Evolutionary conservation across 2,113 vertebrate genomes (phyloP).

Genomic region (Labeo catla): DNA sequence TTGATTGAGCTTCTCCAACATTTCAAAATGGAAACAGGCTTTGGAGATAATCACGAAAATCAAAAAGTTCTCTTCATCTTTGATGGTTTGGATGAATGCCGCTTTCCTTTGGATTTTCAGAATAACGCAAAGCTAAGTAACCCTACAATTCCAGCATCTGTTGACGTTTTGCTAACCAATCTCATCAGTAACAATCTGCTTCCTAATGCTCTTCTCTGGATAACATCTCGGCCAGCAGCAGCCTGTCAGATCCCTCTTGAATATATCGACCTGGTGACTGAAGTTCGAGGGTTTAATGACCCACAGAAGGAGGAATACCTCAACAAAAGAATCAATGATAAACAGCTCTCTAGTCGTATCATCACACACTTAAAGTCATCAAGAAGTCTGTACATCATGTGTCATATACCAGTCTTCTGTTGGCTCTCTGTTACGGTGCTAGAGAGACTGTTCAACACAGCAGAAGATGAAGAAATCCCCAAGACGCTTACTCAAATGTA

Average conservation of each 20-base stretch:
- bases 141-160: neutral
- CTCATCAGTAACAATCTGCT: conserved; percentile 48
- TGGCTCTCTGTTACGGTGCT: conserved; percentile 45
- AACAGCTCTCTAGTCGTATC: conserved; percentile 39
- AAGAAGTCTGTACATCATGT: conserved; percentile 57
- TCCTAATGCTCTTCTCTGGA: conserved; percentile 46
- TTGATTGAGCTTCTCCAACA: conserved; percentile 40
- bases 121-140: conserved; percentile 33
- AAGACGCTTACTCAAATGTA: conserved; percentile 57
- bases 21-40: conserved; percentile 33
- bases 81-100: conserved; percentile 47
- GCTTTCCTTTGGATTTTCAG: conserved; percentile 51
- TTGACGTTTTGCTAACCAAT: conserved; percentile 49
- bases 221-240: conserved; percentile 51
- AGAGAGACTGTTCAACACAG: conserved; percentile 36
- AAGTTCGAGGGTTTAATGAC: conserved; percentile 55
- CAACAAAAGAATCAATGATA: conserved; percentile 47
- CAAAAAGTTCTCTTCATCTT: conserved; percentile 46
- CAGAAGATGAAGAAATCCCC: conserved; percentile 42
- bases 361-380: conserved; percentile 52
- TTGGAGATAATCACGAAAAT: neutral
- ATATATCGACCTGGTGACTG: conserved; percentile 42
- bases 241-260: conserved; percentile 44
- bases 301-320: conserved; percentile 52
- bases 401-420: conserved; percentile 56